Base-by-base conservation (phyloP, 2,113 vertebrate genomes). In the Acanthochromis polyacanthus region DNA sequence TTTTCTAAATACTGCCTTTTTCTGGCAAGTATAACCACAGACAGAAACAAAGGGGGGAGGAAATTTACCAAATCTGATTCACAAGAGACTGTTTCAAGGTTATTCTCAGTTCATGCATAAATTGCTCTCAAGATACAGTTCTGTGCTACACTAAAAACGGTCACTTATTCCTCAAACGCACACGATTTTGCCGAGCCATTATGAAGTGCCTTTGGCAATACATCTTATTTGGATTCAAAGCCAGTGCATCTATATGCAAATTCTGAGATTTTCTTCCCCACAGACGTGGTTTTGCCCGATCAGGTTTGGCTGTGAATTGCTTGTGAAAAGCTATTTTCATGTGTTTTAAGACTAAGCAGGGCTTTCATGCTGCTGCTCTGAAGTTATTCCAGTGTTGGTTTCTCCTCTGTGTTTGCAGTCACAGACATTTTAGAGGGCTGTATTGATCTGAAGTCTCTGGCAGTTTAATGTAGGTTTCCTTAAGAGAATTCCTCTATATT, bases 331-430 rank as follows among this genome's bases (percentile, higher is more conserved):
- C 20, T n/a, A 1, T 32, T 59, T 60, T 46, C 23, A 16, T 3
- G 14, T 22, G 57, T 40, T 63, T 67, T 22, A 22, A 68, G 23
- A 45, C 25, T 51, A 38, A 66, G 60, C 19, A 9, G 38, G 20
- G 64, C n/a, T 75, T 80, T 78, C n/a, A 57, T 32, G 51, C n/a
- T 30, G 11, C 43, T 55, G 16, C 82, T 89, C 55, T 82, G 71
- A 82, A 77, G 71, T 25, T 36, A 58, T 62, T 81, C 81, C 73
- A 81, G 38, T 50, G 30, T 38, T 30, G 14, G 48, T 16, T 22
- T 77, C 19, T 73, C 28, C 23, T 58, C 10, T 51, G n/a, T 57
- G n/a, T 56, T 52, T 19, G n/a, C 5, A 1, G 71, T 76, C 67
- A 82, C 11, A 20, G 32, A 61, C 32, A 12, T 46, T 19, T 60